Evolutionary conservation across 2,797 vertebrate species (phyloP).

Genomic region (Lagocephalus sceleratus): DNA sequence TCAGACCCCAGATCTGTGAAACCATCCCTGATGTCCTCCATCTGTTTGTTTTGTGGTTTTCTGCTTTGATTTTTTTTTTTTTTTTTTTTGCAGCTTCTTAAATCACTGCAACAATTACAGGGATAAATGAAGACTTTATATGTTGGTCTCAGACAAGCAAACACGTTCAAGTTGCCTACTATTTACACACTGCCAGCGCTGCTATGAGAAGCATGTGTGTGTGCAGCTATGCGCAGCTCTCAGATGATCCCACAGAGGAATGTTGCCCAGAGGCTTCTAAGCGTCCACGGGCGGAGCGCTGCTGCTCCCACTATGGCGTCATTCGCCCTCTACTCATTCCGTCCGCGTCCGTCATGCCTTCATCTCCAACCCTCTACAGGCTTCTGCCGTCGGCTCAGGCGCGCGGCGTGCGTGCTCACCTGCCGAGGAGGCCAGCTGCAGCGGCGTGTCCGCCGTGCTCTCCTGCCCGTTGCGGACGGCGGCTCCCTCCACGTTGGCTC

Average conservation of each 20-base stretch:
- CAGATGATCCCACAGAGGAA: slow-evolving; percentile 54
- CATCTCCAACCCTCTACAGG: slow-evolving; percentile 8
- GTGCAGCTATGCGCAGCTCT: slow-evolving; percentile 52
- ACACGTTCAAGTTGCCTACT: slow-evolving; percentile 10
- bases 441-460: slow-evolving; percentile 86
- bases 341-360: slow-evolving; percentile 4
- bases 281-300: slow-evolving; percentile 44
- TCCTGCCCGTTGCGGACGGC: slow-evolving; percentile 87
- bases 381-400: neutral
- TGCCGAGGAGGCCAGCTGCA: slow-evolving; percentile 95
- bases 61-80: slow-evolving; percentile 1
- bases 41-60: neutral
- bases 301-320: slow-evolving; percentile 34
- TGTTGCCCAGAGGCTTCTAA: slow-evolving; percentile 48
- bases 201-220: slow-evolving; percentile 35
- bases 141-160: slow-evolving; percentile 13
- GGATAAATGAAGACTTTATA: neutral
- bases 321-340: slow-evolving; percentile 34
- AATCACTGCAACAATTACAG: no score
- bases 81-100: slow-evolving; percentile 3
- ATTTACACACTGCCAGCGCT: slow-evolving; percentile 35
- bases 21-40: no score
- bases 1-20: neutral
- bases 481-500: slow-evolving; percentile 91
- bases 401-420: slow-evolving; percentile 70